Conservation (phyloP, 2,797 vertebrate genomes). For the Holocentrus rufus region DNA sequence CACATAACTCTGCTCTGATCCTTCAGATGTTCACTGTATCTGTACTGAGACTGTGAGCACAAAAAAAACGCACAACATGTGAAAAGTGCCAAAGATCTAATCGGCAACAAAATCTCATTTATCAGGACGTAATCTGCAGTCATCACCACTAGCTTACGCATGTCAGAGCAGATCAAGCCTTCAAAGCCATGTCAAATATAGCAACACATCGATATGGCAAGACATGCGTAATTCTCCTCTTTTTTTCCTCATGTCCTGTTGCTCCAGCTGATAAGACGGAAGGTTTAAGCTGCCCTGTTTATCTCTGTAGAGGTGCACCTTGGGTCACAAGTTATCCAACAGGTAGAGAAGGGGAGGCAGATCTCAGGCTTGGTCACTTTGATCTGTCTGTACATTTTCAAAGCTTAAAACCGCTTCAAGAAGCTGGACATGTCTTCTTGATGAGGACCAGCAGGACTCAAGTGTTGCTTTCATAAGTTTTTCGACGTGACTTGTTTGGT, state of each 20-base stretch:
- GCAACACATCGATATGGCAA: constrained; percentile 34
- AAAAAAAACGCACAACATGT: constrained; percentile 5
- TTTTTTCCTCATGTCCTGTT: constrained; percentile 45
- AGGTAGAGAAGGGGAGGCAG: constrained; percentile 1
- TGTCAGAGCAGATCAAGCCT: constrained; percentile 62
- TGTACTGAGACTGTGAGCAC: constrained; percentile 1
- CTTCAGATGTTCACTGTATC: background rate
- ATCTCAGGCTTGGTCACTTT: constrained; percentile 26
- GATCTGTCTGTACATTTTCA: constrained; percentile 32
- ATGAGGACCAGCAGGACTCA: constrained; percentile 21
- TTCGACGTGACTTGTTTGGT: constrained; percentile 17
- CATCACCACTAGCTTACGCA: constrained; percentile 55
- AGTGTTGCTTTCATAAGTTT: constrained; percentile 7
- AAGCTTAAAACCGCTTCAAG: constrained; percentile 35
- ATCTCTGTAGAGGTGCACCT: constrained; percentile 43
- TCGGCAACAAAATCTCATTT: constrained; percentile 55
- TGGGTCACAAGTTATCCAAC: constrained; percentile 47
- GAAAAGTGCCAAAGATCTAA: constrained; percentile 55
- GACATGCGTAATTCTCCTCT: constrained; percentile 53
- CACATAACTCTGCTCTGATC: background rate
- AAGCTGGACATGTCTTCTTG: constrained; percentile 10
- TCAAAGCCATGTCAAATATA: constrained; percentile 62
- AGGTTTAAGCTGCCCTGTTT: constrained; percentile 47
- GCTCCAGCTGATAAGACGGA: constrained; percentile 39
- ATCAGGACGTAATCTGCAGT: constrained; percentile 55